Conservation (phyloP, 2,797 vertebrate genomes). For the Crenichthys baileyi region DNA sequence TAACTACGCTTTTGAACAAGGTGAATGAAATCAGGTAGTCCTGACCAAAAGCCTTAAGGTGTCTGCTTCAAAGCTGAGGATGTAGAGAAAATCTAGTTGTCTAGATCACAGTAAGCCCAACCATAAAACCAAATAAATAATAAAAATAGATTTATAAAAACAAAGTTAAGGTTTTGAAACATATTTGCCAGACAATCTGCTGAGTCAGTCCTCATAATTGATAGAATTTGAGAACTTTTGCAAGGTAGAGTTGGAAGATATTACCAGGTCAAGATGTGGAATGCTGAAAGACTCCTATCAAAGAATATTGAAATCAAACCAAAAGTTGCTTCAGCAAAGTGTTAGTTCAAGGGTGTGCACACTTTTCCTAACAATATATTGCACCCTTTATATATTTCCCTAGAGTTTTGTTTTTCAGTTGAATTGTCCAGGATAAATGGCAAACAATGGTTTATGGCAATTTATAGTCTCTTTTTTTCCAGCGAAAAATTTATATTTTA, state of each 20-base stretch:
- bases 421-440: background rate
- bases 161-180: background rate
- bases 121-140: no score
- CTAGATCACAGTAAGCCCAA: no score
- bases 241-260: background rate
- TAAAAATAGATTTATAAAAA: no score
- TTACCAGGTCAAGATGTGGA: background rate
- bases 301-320: background rate
- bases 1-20: no score
- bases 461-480: background rate
- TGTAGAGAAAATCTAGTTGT: no score
- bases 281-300: no score
- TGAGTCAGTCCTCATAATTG: background rate
- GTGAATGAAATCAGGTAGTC: background rate
- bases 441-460: no score
- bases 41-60: background rate
- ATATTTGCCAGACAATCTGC: background rate
- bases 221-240: background rate
- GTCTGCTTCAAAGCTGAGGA: no score
- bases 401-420: background rate
- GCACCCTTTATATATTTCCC: no score
- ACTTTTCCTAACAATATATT: background rate
- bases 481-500: background rate
- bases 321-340: background rate
- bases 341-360: background rate